Evolutionary conservation across 2,113 vertebrate species (phyloP), one percentile per base, ranked within the genome.

Genomic region (Planiliza haematocheilus): DNA sequence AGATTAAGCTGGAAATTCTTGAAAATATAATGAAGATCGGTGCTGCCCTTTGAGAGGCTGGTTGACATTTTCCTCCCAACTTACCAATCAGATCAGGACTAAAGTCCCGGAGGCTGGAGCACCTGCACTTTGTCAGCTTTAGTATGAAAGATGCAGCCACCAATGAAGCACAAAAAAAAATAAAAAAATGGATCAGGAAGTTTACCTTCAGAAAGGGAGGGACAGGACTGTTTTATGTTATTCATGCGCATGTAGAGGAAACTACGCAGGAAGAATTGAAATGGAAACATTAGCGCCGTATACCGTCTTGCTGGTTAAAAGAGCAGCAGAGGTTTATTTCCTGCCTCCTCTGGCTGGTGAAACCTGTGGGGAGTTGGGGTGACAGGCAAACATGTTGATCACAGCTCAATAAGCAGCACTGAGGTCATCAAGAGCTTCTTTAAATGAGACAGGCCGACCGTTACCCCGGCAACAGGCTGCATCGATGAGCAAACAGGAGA

Each of bases 401-500:
- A 77, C 83, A 81, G 76, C 83, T 85, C 60, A 70, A 66, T 66
- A 73, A 85, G 84, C 83, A 58, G 70, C 63, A 13, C 68, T 39
- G 67, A 82, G 79, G 77, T 87, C 84, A 82, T 86, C 79, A 70
- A 77, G 48, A 83, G 69, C 77, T 77, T 51, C 70, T 73, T 62
- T 57, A 82, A 83, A 84, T 70, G 77, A 87, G 77, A 82, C 52
- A 50, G 79, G 66, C 72, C 57, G 78, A 72, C 79, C 45, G 87
- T 93, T 91, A 61, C 87, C 89, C 8, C 18, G 67, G 90, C 88
- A 91, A 92, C 90, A 82, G 76, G 66, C 79, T 83, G 61, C 66
- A 78, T 58, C 36, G 61, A 51, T 18, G 49, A 46, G 60, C 78
- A 80, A 61, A 69, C 65, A 78, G 45, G 74, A 87, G 63, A 72